Conservation (phyloP, 2,113 vertebrate species). For the Meriones unguiculatus region DNA sequence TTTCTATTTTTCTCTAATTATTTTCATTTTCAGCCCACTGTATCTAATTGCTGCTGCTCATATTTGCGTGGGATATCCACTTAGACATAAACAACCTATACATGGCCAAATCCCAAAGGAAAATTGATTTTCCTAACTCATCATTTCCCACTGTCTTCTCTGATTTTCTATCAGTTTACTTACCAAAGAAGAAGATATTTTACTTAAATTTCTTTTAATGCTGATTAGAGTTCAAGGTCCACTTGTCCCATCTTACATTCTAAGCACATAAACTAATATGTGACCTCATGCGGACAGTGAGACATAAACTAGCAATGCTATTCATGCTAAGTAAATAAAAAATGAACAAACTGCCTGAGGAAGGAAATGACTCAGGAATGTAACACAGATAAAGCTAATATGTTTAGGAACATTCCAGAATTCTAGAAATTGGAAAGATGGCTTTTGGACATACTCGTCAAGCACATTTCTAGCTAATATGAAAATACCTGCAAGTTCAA, state of each 20-base stretch:
- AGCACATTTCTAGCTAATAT: not conserved
- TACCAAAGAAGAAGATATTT: conserved; percentile 19
- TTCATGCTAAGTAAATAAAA: conserved; percentile 24
- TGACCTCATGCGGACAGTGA: conserved; percentile 48
- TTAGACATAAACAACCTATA: not conserved
- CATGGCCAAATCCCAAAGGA: not conserved
- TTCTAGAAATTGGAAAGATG: not conserved
- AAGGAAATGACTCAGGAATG: conserved; percentile 48
- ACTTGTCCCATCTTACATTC: conserved; percentile 52
- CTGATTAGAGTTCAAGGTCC: conserved; percentile 2
- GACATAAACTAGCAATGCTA: conserved; percentile 49
- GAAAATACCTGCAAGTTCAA: conserved; percentile 34
- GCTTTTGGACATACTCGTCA: not conserved
- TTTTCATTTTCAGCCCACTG: too few species aligned
- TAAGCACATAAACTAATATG: conserved; percentile 17
- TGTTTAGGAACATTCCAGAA: conserved; percentile 50
- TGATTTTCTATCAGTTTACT: not conserved
- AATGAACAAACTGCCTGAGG: conserved; percentile 8
- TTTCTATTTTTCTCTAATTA: not conserved
- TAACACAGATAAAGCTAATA: not conserved
- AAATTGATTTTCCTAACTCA: not conserved
- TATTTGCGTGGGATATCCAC: too few species aligned
- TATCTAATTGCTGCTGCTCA: not conserved
- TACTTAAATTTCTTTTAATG: conserved; percentile 41
- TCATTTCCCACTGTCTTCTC: not conserved